phyloP scores from a whole-genome alignment of 2,113 vertebrate species.

The Cyprinodon tularosa region DNA sequence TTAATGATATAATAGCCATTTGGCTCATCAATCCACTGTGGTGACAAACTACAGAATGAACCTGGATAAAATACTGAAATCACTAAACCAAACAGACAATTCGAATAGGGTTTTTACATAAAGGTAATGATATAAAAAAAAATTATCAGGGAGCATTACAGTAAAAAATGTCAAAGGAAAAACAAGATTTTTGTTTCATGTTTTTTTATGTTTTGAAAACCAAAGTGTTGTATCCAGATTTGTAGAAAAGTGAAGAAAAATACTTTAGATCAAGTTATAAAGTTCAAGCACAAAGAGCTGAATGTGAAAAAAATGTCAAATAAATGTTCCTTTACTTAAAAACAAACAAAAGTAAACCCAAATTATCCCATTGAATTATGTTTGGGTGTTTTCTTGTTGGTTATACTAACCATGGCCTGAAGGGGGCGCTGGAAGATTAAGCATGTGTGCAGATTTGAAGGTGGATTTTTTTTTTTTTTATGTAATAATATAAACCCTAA shows the following conservation, averaged over 20 bases:
- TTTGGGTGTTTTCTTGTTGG: no score
- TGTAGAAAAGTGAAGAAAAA: neutral
- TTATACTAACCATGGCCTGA: conserved; percentile 33
- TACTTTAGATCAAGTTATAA: neutral
- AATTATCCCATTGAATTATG: neutral
- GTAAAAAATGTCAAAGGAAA: neutral
- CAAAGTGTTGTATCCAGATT: neutral
- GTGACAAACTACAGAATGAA: neutral
- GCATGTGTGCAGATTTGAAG: conserved; percentile 7
- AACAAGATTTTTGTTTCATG: neutral
- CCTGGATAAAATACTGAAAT: neutral
- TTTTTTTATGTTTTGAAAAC: neutral
- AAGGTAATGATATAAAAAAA: no score
- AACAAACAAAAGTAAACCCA: neutral
- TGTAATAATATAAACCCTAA: neutral
- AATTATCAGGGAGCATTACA: no score
- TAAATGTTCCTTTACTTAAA: neutral
- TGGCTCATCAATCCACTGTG: neutral
- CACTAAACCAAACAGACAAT: neutral
- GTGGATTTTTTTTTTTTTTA: no score
- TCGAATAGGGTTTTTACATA: neutral
- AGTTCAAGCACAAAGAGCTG: neutral
- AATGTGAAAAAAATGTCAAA: neutral
- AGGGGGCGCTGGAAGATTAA: conserved; percentile 46
- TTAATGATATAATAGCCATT: neutral